A percentile compares a stretch with the other conserved stretches of the same genome.
Evolutionary conservation across 2,113 vertebrate genomes (phyloP).

Genomic region (Ia io): DNA sequence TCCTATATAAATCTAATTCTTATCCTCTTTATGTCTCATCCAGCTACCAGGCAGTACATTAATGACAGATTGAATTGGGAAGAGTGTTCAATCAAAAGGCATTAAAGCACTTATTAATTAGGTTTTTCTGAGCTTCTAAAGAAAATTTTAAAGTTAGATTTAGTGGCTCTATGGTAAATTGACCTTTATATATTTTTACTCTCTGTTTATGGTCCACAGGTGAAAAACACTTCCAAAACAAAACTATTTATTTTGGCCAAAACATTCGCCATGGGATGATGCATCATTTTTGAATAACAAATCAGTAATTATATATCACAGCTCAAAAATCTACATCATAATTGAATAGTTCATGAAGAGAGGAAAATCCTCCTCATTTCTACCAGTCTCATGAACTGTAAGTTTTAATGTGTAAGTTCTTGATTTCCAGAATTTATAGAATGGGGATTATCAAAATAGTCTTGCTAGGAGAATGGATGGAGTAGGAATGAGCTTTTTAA

Average conservation of each 20-base stretch:
- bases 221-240: not conserved
- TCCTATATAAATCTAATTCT: constrained; percentile 69
- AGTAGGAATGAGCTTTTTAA: not conserved
- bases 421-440: constrained; percentile 26
- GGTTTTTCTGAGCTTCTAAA: constrained; percentile 60
- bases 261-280: not conserved
- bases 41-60: constrained; percentile 49
- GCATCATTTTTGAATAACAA: not conserved
- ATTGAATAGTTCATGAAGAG: not conserved
- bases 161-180: not conserved
- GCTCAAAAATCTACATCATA: constrained; percentile 2
- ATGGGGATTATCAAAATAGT: constrained; percentile 33
- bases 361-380: constrained; percentile 19
- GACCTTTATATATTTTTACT: not conserved
- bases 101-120: constrained; percentile 58
- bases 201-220: not conserved
- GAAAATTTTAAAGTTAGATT: constrained; percentile 48
- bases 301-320: not conserved
- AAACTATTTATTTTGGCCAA: constrained; percentile 5
- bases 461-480: constrained; percentile 43
- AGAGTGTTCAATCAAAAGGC: constrained; percentile 54
- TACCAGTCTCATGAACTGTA: not conserved
- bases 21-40: constrained; percentile 55
- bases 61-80: constrained; percentile 66
- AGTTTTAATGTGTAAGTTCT: not conserved